phyloP scores from a whole-genome alignment of 2,888 invertebrate genomes.

The Spicauda simplicius region DNA sequence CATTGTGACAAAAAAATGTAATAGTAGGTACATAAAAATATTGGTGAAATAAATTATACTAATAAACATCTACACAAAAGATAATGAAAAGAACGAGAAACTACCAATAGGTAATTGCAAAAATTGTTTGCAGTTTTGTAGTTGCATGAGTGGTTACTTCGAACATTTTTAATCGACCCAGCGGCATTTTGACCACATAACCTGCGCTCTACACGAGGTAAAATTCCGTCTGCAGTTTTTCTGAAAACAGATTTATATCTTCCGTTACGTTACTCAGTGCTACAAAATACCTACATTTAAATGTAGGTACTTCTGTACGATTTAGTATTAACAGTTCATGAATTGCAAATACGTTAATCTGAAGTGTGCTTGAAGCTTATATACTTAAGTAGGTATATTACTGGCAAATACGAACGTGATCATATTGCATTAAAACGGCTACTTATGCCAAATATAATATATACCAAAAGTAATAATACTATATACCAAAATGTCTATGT shows the following conservation, averaged over 20 bases:
- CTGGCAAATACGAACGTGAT: background rate
- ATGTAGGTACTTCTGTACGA: slow-evolving; percentile 5
- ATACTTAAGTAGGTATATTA: background rate
- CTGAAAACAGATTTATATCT: slow-evolving; percentile 19
- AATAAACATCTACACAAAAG: no score
- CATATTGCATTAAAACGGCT: background rate
- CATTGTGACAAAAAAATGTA: no score
- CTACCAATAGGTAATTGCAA: background rate
- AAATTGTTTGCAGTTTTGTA: slow-evolving; percentile 6
- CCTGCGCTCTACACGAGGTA: background rate
- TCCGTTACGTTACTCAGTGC: slow-evolving; percentile 4
- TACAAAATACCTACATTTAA: background rate
- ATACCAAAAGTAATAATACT: no score
- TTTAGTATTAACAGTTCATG: slow-evolving; percentile 6
- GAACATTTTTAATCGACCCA: slow-evolving; percentile 9
- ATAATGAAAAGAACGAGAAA: background rate
- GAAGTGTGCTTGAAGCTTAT: slow-evolving; percentile 2
- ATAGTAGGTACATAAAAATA: no score
- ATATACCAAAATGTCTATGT: no score
- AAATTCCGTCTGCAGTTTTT: slow-evolving; percentile 13
- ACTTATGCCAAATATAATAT: background rate
- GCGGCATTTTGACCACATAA: slow-evolving; percentile 20
- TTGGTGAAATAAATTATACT: no score
- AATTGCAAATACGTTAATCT: slow-evolving; percentile 1
- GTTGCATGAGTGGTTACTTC: slow-evolving; percentile 1